Evolutionary conservation across 2,797 vertebrate genomes (phyloP).

Genomic region (Mormyrops boulengeri): DNA sequence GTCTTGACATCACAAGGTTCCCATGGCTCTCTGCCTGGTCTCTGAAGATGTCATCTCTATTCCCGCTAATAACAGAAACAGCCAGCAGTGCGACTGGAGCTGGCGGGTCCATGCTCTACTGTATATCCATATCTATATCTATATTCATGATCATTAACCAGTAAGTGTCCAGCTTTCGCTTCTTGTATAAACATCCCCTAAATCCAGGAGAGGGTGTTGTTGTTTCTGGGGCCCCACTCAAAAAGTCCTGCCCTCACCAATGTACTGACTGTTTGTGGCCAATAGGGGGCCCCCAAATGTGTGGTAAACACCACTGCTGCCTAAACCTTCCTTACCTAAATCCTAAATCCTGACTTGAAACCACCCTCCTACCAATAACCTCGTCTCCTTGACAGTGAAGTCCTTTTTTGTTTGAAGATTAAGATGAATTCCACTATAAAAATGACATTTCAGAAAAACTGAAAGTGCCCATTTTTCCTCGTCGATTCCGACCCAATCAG

Average conservation of each 20-base stretch:
- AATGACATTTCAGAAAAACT: background rate
- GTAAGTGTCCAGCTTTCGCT: background rate
- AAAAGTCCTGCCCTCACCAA: background rate
- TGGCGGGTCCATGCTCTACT: background rate
- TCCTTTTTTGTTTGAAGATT: background rate
- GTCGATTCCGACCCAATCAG: background rate
- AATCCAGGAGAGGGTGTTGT: background rate
- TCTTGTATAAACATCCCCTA: background rate
- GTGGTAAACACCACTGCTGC: background rate
- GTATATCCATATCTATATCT: background rate
- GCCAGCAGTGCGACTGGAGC: background rate
- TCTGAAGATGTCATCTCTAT: background rate
- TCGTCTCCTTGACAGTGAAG: background rate
- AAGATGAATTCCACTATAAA: background rate
- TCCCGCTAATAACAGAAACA: background rate
- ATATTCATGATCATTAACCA: background rate
- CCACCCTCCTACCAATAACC: background rate
- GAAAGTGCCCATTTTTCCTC: background rate
- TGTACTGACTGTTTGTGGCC: background rate
- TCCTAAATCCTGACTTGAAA: background rate
- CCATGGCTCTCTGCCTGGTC: background rate
- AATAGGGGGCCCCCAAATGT: background rate
- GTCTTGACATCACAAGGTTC: background rate
- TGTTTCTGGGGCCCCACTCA: background rate
- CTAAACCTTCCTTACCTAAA: background rate